Evolutionary conservation across 1,140 invertebrate genomes (phyloP), one percentile per base, ranked within the genome.

Genomic region (Maniola jurtina): DNA sequence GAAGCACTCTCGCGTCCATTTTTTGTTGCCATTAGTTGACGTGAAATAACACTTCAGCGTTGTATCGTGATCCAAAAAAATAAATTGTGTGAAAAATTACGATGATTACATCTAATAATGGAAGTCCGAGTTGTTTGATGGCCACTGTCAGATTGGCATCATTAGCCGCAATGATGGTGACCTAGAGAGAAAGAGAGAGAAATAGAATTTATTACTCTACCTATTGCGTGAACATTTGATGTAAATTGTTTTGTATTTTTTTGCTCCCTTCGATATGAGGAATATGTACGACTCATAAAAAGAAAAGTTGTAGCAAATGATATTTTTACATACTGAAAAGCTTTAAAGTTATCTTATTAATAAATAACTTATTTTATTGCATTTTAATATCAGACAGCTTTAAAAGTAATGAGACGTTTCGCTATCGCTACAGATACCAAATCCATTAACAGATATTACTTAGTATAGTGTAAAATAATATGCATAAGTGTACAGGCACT

Each of bases 81-180:
- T 83, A 88, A 86, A 87, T 86, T 90, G 87, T 88, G 87, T 88
- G 84, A 90, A 90, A 90, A 90, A 88, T 88, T 88, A 87, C 84
- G 80, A 86, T 87, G 87, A 88, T 90, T 88, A 87, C 83, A 80
- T 87, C 76, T 87, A 88, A 87, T 88, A 87, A 86, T 76, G 75
- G 75, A 72, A 72, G 77, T 69, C 77, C 73, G 76, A 76, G 74
- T 77, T 76, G 76, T 78, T 80, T 88, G 82, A 86, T 84, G 81
- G 83, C 75, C 76, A 73, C 76, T 79, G 77, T 72, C 78, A 81
- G 83, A 88, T 88, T 87, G 84, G 79, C 80, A 72, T 89, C 87
- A 89, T 89, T 89, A 89, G 75, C 76, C 73, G 75, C 79, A 83
- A 81, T 86, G 83, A 88, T 87, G 84, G 79, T 88, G 80, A 84